Conservation (phyloP, 2,113 vertebrate genomes). For the Heptranchias perlo region DNA sequence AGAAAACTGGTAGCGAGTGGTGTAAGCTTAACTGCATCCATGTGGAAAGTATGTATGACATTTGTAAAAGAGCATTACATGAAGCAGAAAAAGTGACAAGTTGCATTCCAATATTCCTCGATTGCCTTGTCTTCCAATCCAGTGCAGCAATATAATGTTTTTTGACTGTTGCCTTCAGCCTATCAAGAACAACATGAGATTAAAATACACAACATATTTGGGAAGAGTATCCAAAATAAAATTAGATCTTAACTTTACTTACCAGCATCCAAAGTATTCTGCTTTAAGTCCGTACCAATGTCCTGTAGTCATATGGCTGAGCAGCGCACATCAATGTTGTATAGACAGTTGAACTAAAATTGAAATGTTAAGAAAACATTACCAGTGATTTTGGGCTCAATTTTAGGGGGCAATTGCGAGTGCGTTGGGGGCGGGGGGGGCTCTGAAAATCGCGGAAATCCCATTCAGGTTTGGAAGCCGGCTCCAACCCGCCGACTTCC, state of each 20-base stretch:
- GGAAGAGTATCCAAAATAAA: background rate
- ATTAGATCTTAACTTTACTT: background rate
- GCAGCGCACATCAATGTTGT: constrained; percentile 67
- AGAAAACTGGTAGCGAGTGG: background rate
- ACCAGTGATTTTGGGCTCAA: background rate
- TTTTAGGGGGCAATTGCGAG: no score
- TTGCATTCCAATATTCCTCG: background rate
- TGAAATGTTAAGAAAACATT: background rate
- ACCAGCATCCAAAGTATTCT: background rate
- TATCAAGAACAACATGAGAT: background rate
- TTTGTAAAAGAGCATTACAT: background rate
- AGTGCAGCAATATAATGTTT: background rate
- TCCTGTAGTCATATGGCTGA: constrained; percentile 54
- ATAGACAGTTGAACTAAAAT: constrained; percentile 58
- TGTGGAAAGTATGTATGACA: background rate
- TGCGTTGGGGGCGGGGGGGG: no score
- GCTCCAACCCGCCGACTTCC: no score
- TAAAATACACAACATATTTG: background rate
- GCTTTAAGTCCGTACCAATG: background rate
- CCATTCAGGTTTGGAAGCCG: no score
- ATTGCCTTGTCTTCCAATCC: background rate
- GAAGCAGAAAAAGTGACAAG: background rate
- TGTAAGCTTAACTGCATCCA: background rate
- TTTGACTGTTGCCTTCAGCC: no score
- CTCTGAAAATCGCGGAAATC: no score